Base-by-base conservation (phyloP, 2,888 invertebrate genomes). In the Geophilus truncorum region DNA sequence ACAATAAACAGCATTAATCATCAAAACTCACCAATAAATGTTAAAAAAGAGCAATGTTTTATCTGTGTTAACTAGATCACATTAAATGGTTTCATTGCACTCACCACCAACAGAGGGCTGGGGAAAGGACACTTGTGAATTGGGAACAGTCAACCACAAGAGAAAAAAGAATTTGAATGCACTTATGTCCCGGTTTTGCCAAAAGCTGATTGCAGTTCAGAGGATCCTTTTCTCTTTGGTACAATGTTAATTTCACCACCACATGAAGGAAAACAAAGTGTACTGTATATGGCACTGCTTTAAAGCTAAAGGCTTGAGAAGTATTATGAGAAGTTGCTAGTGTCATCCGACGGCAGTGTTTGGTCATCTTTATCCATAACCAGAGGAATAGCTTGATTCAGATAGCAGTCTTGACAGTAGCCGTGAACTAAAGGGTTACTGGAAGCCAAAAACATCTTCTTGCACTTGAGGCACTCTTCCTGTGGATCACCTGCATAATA, bases 391-490 rank as follows among this genome's bases (percentile, higher is more conserved):
- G 81, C 82, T 78, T 82, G 80, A 51, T 80, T 81, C 25, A 80
- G 70, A 77, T 82, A 82, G 77, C 82, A 82, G 9, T 32, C 78
- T 32, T 81, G 81, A 78, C 82, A 82, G 40, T 81, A 82, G 76
- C 82, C 82, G 70, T 82, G 82, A 12, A 82, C 78, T 30, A 82
- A 57, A 62, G 81, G 70, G 77, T 82, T 81, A 77, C 81, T 80
- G 36, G 82, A 80, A 36, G 82, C 75, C 81, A 89, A 84, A 85
- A 88, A 90, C 83, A 88, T 88, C 85, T 90, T 90, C 62, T 90
- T 90, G 85, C 91, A 91, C 78, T 89, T 87, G 80, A 88, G 87
- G 85, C 91, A 91, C 85, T 90, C 90, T 85, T 90, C 90, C 85
- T 90, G 90, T 2, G 89, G 89, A 84, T 90, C 90, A 82, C 90